Evolutionary conservation across 2,888 invertebrate genomes (phyloP).

Genomic region (Choristoneura rosaceana): DNA sequence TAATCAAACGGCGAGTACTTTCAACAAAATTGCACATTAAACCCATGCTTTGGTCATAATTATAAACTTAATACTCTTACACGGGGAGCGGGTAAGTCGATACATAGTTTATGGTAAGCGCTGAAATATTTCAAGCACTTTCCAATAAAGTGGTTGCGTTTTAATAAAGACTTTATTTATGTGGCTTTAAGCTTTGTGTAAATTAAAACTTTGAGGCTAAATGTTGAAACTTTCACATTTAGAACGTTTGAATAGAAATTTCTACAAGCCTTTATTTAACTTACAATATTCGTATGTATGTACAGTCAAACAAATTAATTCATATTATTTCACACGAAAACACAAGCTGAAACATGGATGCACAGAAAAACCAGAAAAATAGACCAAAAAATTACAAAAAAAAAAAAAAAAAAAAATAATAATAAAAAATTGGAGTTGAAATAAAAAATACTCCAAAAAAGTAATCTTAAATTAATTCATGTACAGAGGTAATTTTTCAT

Average conservation of each 20-base stretch:
- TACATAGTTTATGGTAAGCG: slow-evolving; percentile 40
- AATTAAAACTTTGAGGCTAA: background rate
- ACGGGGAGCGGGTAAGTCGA: slow-evolving; percentile 30
- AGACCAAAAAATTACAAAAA: too few species aligned
- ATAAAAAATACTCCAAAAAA: too few species aligned
- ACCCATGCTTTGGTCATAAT: slow-evolving; percentile 48
- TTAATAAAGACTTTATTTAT: slow-evolving; percentile 13
- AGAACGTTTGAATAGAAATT: background rate
- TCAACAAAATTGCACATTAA: slow-evolving; percentile 55
- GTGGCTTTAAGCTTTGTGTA: background rate
- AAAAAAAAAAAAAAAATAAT: too few species aligned
- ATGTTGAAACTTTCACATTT: too few species aligned
- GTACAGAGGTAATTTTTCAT: too few species aligned
- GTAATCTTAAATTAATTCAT: too few species aligned
- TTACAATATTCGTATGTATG: background rate
- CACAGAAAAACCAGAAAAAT: too few species aligned
- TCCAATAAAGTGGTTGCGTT: slow-evolving; percentile 23
- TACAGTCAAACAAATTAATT: too few species aligned
- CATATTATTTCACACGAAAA: too few species aligned
- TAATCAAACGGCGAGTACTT: slow-evolving; percentile 44
- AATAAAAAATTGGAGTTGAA: too few species aligned
- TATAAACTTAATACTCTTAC: slow-evolving; percentile 45
- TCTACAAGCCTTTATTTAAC: background rate
- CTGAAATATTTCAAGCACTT: slow-evolving; percentile 41
- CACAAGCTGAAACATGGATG: too few species aligned